Percentiles rank a stretch among this genome's conserved stretches.
These are phyloP conservation scores for Ispidina picta DNA, from an alignment of 2,797 vertebrate genomes.

Conservation along the genomic window DNA sequence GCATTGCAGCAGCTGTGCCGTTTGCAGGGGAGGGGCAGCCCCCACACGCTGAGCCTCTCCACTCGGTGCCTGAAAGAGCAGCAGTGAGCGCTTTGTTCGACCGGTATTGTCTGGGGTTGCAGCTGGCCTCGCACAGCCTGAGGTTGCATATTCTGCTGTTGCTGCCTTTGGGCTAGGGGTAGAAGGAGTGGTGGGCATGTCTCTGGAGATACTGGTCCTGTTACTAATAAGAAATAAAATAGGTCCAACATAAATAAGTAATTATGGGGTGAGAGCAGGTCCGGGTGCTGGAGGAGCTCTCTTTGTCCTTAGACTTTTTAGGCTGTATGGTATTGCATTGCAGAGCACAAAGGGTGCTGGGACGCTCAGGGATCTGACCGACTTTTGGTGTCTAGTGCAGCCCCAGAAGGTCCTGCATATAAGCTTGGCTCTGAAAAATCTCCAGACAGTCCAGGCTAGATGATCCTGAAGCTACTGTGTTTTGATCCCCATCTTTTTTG, in stretches of 20 bases:
- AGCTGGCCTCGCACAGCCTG: slow-evolving; percentile 6
- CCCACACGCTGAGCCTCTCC: slow-evolving; percentile 11
- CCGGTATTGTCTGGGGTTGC: neutral
- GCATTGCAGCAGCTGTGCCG: slow-evolving; percentile 60
- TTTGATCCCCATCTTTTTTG: neutral
- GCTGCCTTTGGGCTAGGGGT: neutral
- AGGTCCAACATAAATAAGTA: neutral
- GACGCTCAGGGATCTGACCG: rapidly evolving
- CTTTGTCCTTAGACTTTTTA: neutral
- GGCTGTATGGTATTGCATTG: rapidly evolving
- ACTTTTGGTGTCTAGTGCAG: rapidly evolving
- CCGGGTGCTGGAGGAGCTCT: neutral
- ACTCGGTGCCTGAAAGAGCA: slow-evolving; percentile 28
- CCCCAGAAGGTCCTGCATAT: neutral
- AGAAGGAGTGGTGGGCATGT: neutral
- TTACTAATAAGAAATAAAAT: neutral
- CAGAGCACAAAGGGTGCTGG: rapidly evolving
- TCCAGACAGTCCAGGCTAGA: neutral
- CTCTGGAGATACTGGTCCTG: neutral
- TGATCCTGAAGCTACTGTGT: neutral
- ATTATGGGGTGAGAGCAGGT: neutral
- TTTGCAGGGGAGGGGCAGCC: slow-evolving; percentile 40
- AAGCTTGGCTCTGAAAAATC: neutral
- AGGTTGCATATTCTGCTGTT: neutral
- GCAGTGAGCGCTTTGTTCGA: neutral